Evolutionary conservation across 2,888 invertebrate species (phyloP), one percentile per base, ranked within the genome.

Genomic region (Prosopocoilus inquinatus): DNA sequence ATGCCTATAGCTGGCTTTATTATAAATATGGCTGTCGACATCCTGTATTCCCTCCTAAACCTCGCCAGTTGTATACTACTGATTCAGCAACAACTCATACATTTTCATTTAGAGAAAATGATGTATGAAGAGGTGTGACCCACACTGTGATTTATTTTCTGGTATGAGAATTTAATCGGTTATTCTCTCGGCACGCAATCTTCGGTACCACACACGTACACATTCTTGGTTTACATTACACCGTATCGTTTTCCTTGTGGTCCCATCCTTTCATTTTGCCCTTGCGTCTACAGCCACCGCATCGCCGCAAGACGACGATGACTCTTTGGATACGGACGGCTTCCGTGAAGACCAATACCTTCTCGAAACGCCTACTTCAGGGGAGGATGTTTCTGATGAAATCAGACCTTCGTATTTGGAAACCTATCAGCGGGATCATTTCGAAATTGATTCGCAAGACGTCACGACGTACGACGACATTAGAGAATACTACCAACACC

Each of bases 301-400:
- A 64, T 80, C 80, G 59, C 80, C 80, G 55, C 80, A 80, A 70
- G 80, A 80, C 67, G 80, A 81, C 72, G 81, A 81, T 68, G 81
- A 81, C 66, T 80, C 80, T 47, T 72, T 81, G 76, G 81, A 80
- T 67, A 79, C 80, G 46, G 80, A 81, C 68, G 80, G 80, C 66
- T 81, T 80, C 69, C 79, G 76, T 64, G 78, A 78, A 68, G 79
- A 79, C 63, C 77, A 78, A 61, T 78, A 74, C 65, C 73, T 79
- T 47, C 67, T 79, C 67, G 80, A 80, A 68, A 80, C 79, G 32
- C 79, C 79, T 8, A 77, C 78, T 32, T 75, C 77, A 34, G 68
- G 67, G 36, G 72, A 72, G 55, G 70, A 70, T 48, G 55, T 55
- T 15, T 53, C 52, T 41, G 59, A 58, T 47, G 20, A 53, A 12